Percentiles rank a stretch among this genome's conserved stretches.
Evolutionary conservation across 2,888 invertebrate genomes (phyloP).

Genomic region (Drosophila phalerata): DNA sequence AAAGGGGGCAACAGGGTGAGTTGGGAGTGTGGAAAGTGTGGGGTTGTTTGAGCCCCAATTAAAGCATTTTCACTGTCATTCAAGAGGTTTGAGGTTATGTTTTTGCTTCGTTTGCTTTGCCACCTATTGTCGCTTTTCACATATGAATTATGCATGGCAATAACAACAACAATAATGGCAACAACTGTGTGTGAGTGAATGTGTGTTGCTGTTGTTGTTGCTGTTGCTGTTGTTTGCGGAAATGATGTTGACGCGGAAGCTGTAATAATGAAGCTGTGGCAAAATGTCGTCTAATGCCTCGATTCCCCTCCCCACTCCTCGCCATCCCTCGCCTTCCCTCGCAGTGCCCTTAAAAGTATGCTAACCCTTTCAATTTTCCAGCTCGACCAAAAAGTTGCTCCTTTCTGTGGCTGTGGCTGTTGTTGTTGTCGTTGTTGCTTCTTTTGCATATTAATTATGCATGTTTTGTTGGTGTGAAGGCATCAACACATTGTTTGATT

Average conservation of each 20-base stretch:
- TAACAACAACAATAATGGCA: constrained; percentile 55
- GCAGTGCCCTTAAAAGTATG: constrained; percentile 44
- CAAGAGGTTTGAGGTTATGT: constrained; percentile 69
- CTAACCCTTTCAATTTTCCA: constrained; percentile 78
- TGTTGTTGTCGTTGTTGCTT: constrained; percentile 54
- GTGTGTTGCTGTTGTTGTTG: constrained; percentile 46
- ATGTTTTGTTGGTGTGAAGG: constrained; percentile 80
- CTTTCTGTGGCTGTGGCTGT: constrained; percentile 40
- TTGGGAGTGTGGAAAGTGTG: background rate
- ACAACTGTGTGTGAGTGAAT: constrained; percentile 37
- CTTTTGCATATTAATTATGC: constrained; percentile 82
- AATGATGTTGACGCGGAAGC: constrained; percentile 83
- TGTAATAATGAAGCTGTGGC: constrained; percentile 81
- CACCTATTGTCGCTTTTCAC: constrained; percentile 78
- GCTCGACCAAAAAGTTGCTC: constrained; percentile 69
- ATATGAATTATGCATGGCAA: constrained; percentile 81
- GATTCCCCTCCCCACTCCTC: constrained; percentile 13
- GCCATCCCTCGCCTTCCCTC: constrained; percentile 10
- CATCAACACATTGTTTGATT: constrained; percentile 83
- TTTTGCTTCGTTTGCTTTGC: constrained; percentile 69
- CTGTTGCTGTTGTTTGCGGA: constrained; percentile 64
- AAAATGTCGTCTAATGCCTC: constrained; percentile 70
- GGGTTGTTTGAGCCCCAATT: constrained; percentile 70
- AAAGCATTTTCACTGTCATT: constrained; percentile 76
- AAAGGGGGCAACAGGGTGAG: background rate